A percentile compares a stretch with the other conserved stretches of the same genome.
phyloP scores from a whole-genome alignment of 2,113 vertebrate genomes.

The Numenius arquata region DNA sequence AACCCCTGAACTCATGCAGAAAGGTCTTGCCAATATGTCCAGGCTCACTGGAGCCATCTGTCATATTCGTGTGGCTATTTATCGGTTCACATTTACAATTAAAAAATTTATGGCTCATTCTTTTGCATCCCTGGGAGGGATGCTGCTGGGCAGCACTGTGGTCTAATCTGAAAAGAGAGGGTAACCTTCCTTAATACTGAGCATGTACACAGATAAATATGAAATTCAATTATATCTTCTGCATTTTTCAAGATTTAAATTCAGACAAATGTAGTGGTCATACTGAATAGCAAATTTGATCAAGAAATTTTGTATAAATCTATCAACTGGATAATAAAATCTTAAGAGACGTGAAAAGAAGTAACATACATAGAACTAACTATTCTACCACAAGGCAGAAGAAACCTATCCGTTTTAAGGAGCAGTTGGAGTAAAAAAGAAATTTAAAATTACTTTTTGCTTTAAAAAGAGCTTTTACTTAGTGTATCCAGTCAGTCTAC shows the following conservation, averaged over 20 bases:
- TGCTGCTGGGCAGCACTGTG: neutral
- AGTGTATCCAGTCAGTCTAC: neutral
- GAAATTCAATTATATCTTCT: neutral
- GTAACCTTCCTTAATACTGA: neutral
- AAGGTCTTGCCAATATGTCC: neutral
- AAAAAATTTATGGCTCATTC: neutral
- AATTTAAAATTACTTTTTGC: neutral
- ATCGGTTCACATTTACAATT: neutral
- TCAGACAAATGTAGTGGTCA: neutral
- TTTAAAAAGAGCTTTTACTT: neutral
- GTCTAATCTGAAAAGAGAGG: neutral
- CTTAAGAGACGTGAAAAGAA: neutral
- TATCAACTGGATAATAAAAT: neutral
- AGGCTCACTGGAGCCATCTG: neutral
- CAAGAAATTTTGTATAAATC: neutral
- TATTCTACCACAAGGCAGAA: neutral
- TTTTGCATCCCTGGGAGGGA: neutral
- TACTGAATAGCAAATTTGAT: neutral
- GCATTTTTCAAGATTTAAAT: neutral
- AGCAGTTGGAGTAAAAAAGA: neutral
- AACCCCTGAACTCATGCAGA: neutral
- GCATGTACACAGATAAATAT: neutral
- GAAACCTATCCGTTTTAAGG: neutral
- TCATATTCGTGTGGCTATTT: neutral
- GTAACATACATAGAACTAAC: neutral